Base-by-base conservation (phyloP, 2,113 vertebrate species). In the Stegostoma tigrinum region DNA sequence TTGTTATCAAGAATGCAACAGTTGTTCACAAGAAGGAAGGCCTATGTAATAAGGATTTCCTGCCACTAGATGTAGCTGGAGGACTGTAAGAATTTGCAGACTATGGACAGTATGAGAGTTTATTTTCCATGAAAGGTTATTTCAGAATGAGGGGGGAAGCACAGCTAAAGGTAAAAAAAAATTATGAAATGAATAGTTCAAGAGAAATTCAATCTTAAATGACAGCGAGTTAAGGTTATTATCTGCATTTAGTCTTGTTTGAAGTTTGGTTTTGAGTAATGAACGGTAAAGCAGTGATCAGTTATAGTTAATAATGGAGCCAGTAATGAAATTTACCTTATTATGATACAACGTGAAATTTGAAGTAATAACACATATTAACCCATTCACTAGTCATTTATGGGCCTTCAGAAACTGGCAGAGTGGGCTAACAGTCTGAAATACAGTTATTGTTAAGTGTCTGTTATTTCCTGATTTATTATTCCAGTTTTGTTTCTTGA, bases 51-150 rank as follows among this genome's bases (percentile, higher is more conserved):
- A 70, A 68, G 30, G 94, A 95, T 75, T 94, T 95, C 14, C 24
- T 48, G 67, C 94, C 94, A 95, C 68, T 95, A 95, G 94, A 42
- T 95, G 94, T 95, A 95, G 94, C 23, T 95, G 68, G 68, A 52
- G 38, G 68, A 75, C n/a, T 94, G 38, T 52, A 52, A 66, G n/a
- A 38, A 5, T 72, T 95, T 70, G 68, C 38, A 95, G 68, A 68
- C 42, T 7, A 24, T 68, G 42, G 45, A 0, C 42, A 75, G 68
- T 14, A 17, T 1, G 27, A 19, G 27, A 48, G 21, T 91, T 38
- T 27, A 30, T 2, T 10, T 48, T 21, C 15, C 17, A 19, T 95
- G 0, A 55, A 55, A 34, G 27, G 66, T 42, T 24, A 72, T 95
- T 95, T 95, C 94, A 95, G 68, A 24, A 70, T 61, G 52, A 34